phyloP scores from a whole-genome alignment of 2,797 vertebrate species.

The Melopsittacus undulatus region DNA sequence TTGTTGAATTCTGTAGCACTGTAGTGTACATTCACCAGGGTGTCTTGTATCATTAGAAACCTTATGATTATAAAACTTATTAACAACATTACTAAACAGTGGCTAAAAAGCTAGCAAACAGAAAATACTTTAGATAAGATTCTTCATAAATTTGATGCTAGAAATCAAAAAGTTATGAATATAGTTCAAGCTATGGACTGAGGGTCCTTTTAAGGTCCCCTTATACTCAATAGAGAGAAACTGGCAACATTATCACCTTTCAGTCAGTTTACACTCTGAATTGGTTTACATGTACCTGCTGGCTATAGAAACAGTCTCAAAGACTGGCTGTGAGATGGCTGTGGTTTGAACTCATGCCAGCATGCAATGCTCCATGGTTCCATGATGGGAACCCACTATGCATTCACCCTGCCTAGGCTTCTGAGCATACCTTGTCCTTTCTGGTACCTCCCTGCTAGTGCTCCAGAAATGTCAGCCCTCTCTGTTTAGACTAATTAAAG shows the following conservation, averaged over 20 bases:
- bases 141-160: not conserved
- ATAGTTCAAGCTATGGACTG: not conserved
- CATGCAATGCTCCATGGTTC: fast-evolving
- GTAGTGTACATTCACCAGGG: not conserved
- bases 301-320: not conserved
- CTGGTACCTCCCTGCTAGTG: not conserved
- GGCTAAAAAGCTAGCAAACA: not conserved
- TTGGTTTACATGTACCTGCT: not conserved
- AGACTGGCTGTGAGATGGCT: not conserved
- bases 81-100: not conserved
- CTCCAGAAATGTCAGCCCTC: not conserved
- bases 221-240: not conserved
- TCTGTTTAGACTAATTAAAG: not conserved
- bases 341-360: not conserved
- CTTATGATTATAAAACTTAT: not conserved
- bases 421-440: not conserved
- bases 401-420: not conserved
- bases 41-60: not conserved
- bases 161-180: not conserved
- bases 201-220: not conserved
- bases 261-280: not conserved
- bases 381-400: not conserved
- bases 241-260: not conserved
- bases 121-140: not conserved
- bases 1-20: not conserved